These are phyloP conservation scores for Hydrotaea diabolus DNA, from an alignment of 2,888 invertebrate species.

Conservation along the genomic window DNA sequence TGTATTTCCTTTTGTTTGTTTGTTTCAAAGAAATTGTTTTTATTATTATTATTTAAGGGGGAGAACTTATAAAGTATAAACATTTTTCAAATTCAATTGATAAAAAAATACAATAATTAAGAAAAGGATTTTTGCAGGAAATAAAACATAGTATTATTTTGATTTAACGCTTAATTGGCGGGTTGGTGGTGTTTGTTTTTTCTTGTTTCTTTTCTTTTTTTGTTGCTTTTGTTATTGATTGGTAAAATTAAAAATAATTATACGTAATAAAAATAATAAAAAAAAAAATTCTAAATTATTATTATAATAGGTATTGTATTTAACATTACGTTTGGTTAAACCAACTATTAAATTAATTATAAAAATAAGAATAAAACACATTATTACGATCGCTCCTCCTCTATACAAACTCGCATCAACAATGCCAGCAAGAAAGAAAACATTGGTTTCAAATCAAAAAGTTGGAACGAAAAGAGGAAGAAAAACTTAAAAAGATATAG, in stretches of 20 bases:
- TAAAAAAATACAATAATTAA: constrained; percentile 52
- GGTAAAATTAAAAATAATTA: constrained; percentile 63
- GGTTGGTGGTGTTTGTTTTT: constrained; percentile 62
- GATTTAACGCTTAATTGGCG: constrained; percentile 68
- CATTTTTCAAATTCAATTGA: constrained; percentile 36
- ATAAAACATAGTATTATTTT: constrained; percentile 50
- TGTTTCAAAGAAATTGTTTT: not conserved
- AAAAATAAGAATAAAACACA: constrained; percentile 60
- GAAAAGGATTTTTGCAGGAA: constrained; percentile 9
- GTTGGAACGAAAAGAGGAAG: constrained; percentile 42
- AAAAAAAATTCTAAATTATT: constrained; percentile 25
- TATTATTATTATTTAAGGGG: constrained; percentile 20
- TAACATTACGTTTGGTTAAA: constrained; percentile 58
- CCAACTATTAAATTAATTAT: constrained; percentile 61
- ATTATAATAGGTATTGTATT: constrained; percentile 2
- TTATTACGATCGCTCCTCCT: constrained; percentile 47
- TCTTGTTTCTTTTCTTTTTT: constrained; percentile 31
- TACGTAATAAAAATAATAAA: constrained; percentile 51
- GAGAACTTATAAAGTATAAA: constrained; percentile 31
- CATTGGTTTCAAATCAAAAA: constrained; percentile 42
- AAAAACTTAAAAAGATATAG: not conserved
- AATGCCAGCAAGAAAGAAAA: constrained; percentile 25
- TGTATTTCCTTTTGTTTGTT: not conserved
- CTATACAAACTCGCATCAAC: constrained; percentile 60
- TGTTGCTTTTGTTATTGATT: constrained; percentile 18